A percentile compares a stretch with the other conserved stretches of the same genome.
Conservation (phyloP, 2,888 invertebrate species). For the Amiota communis region DNA sequence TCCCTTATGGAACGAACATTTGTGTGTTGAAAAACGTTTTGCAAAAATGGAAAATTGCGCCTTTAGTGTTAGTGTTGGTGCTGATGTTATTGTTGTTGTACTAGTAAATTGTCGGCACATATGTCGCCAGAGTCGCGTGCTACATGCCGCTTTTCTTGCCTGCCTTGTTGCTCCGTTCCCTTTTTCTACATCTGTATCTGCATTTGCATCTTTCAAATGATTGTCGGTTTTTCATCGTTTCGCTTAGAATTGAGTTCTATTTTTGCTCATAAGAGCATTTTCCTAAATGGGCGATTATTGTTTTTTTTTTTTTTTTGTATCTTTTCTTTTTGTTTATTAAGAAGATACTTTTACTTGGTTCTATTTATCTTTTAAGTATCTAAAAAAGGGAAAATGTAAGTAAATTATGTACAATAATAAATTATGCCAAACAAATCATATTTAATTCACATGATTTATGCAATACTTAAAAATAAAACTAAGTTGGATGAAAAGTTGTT, state of each 20-base stretch:
- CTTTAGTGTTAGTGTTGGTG: constrained; percentile 36
- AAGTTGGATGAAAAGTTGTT: too few relatives aligned
- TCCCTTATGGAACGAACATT: not conserved
- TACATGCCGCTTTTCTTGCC: constrained; percentile 37
- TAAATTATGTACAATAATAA: not conserved
- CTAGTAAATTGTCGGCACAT: constrained; percentile 50
- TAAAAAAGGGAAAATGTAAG: not conserved
- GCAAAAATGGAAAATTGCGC: constrained; percentile 25
- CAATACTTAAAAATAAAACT: not conserved
- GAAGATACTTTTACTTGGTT: too few relatives aligned
- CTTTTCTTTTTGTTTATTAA: too few relatives aligned
- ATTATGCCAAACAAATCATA: too few relatives aligned
- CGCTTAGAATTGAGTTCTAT: too few relatives aligned
- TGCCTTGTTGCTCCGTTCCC: not conserved
- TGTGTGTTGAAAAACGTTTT: constrained; percentile 20
- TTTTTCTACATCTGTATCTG: too few relatives aligned
- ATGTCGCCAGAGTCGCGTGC: constrained; percentile 65
- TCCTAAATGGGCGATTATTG: too few relatives aligned
- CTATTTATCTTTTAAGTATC: too few relatives aligned
- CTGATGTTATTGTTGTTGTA: not conserved
- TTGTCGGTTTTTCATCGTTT: too few relatives aligned
- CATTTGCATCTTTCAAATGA: too few relatives aligned
- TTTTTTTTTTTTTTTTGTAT: too few relatives aligned
- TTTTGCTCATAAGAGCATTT: too few relatives aligned
- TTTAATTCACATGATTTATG: not conserved